Base-by-base conservation (phyloP, 2,113 vertebrate genomes). In the Vulpes vulpes region DNA sequence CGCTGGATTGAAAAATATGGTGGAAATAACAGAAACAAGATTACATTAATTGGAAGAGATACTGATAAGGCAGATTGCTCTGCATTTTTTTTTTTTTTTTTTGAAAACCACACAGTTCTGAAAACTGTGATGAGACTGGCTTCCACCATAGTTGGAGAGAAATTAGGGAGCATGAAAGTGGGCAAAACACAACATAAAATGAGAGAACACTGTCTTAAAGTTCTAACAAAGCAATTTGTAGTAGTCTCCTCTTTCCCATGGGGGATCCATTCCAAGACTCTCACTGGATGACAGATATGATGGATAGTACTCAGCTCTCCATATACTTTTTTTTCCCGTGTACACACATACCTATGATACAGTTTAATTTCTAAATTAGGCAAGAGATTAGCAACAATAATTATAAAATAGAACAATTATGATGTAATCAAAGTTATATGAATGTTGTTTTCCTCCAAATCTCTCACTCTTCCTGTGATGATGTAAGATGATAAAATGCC, bases 11-110 rank as follows among this genome's bases (percentile, higher is more conserved):
- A 98, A 99, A 98, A 99, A 98, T 98, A 99, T 98, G 97, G 98
- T 98, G 96, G 98, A 98, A 99, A 98, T 98, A 99, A 99, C 98
- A 99, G 99, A 99, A 99, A 99, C 98, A 99, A 99, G 99, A 99
- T 99, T 98, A 98, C 98, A 98, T 99, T 99, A 99, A 99, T 99
- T 99, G 99, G 98, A 97, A 98, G 96, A 98, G 98, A 99, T 97
- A 98, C 95, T 92, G 99, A 99, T 99, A 99, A 99, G 98, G 97
- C 98, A 98, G 97, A 97, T 98, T 95, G 88, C 92, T 97, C 97
- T 59, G 88, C 97, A 86, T 96, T 98, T 96, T 79, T 79, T 96
- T 98, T 98, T 98, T 91, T 43, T 92, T 98, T 98, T 97, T 69
- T 94, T 85, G 80, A 91, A 97, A 97, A 95, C 35, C 89, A 85